A percentile compares a stretch with the other conserved stretches of the same genome.
Conservation (phyloP, 2,888 invertebrate genomes). For the Hypselothyrea guttata region DNA sequence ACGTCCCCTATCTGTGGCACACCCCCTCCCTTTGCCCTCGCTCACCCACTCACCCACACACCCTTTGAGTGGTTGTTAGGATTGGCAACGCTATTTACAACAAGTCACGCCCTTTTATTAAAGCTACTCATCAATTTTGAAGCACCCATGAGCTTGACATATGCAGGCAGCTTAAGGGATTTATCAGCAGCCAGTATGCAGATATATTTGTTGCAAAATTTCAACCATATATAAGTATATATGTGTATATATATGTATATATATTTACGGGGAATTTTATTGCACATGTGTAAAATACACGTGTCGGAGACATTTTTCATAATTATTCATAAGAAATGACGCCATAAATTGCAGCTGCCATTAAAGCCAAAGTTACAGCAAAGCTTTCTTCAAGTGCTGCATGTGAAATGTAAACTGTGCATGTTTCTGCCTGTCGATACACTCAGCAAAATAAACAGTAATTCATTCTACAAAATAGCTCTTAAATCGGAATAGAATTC, state of each 20-base stretch:
- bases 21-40: not conserved
- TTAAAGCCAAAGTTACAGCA: too few species aligned
- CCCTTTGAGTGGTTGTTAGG: constrained; percentile 19
- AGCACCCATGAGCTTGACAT: constrained; percentile 60
- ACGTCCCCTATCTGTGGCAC: not conserved
- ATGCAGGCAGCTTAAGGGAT: constrained; percentile 70
- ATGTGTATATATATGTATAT: too few species aligned
- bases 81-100: constrained; percentile 60
- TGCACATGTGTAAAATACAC: not conserved
- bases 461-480: too few species aligned
- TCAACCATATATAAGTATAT: too few species aligned
- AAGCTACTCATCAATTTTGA: constrained; percentile 77
- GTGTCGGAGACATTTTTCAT: not conserved
- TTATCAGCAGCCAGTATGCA: constrained; percentile 46
- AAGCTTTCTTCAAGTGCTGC: too few species aligned
- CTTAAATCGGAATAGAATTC: too few species aligned
- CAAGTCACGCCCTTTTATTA: constrained; percentile 76
- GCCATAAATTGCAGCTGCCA: too few species aligned
- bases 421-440: not conserved
- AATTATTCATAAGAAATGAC: not conserved
- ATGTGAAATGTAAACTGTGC: not conserved
- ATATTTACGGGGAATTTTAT: too few species aligned
- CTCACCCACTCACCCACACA: not conserved
- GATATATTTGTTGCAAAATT: constrained; percentile 10
- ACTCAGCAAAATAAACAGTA: too few species aligned